Conservation (phyloP, 2,113 vertebrate genomes). For the Macroglossus sobrinus region DNA sequence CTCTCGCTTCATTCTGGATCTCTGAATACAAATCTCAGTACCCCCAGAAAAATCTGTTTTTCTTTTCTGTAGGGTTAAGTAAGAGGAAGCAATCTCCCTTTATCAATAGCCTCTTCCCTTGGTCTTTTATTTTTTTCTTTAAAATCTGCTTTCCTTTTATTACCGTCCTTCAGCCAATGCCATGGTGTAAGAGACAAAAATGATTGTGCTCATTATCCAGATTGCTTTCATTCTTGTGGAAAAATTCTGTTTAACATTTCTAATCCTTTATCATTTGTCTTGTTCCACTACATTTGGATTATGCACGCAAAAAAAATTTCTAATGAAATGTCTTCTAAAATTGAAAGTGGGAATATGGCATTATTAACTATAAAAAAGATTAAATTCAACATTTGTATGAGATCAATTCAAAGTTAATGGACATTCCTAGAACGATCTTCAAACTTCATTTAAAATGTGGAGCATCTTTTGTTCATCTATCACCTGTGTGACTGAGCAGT, state of each 20-base stretch:
- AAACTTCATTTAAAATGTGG: neutral
- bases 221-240: neutral
- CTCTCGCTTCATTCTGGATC: neutral
- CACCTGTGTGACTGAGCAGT: neutral
- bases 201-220: neutral
- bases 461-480: neutral
- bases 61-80: neutral
- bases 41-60: neutral
- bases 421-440: neutral
- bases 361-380: constrained; percentile 28
- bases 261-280: neutral
- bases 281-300: neutral
- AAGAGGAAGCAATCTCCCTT: neutral
- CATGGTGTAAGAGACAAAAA: neutral
- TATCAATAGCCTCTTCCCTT: neutral
- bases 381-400: constrained; percentile 1
- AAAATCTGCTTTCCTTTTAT: neutral
- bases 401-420: constrained; percentile 10
- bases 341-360: neutral
- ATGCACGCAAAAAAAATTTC: neutral
- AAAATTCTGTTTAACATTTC: neutral
- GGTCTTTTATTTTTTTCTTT: neutral
- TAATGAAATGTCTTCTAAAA: neutral
- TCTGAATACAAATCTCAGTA: neutral
- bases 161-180: neutral